phyloP scores from a whole-genome alignment of 2,797 vertebrate genomes.

The Silurus aristotelis region DNA sequence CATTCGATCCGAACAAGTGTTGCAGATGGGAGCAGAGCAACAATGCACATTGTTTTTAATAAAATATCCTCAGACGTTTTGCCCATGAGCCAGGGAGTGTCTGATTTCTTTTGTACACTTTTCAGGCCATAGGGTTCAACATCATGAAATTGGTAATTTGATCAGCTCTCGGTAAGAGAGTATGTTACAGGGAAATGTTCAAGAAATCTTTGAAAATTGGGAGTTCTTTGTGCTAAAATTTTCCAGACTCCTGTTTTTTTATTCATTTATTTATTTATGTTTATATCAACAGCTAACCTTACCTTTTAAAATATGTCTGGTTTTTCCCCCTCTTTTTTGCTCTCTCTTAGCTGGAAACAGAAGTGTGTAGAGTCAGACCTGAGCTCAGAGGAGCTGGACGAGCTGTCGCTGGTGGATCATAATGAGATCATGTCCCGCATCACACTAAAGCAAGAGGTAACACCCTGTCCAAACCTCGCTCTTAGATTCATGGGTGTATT shows the following conservation, averaged over 20 bases:
- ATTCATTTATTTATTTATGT: not conserved
- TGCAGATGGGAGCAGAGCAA: not conserved
- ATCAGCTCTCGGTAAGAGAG: not conserved
- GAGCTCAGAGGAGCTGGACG: slow-evolving; percentile 77
- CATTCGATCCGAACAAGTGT: not conserved
- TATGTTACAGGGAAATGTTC: not conserved
- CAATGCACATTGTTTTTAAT: not conserved
- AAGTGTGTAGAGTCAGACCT: slow-evolving; percentile 74
- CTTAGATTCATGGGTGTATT: not conserved
- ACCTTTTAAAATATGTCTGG: slow-evolving; percentile 29
- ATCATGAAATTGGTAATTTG: not conserved
- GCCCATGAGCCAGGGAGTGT: not conserved
- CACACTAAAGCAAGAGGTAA: slow-evolving; percentile 88
- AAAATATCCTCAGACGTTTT: not conserved
- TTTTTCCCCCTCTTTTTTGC: not conserved
- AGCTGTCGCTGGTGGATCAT: slow-evolving; percentile 83
- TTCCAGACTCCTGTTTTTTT: not conserved
- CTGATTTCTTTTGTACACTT: not conserved
- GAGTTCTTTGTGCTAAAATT: not conserved
- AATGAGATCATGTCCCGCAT: slow-evolving; percentile 81
- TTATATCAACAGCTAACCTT: not conserved
- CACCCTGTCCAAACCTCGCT: slow-evolving; percentile 67
- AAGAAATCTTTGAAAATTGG: not conserved
- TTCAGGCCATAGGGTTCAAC: too few species aligned
- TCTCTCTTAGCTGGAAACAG: slow-evolving; percentile 57